Base-by-base conservation (phyloP, 2,113 vertebrate genomes). In the Gasterosteus aculeatus region DNA sequence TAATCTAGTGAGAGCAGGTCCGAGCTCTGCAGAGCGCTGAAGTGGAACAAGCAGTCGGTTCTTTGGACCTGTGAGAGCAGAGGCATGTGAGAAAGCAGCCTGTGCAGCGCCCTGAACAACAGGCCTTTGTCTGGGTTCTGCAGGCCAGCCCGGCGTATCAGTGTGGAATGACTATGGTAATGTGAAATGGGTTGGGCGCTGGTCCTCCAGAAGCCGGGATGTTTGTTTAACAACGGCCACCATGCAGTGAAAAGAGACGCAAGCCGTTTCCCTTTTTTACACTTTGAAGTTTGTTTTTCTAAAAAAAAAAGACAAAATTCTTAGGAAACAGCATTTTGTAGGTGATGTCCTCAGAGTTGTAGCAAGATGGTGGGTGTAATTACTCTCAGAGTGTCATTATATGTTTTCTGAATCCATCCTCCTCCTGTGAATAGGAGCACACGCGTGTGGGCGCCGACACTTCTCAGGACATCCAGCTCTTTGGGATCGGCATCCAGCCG, bases 401-500 rank as follows among this genome's bases (percentile, higher is more conserved):
- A 57, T 38, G 35, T 82, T 81, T 64, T 29, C 19, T 39, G 56
- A 56, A 78, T 81, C 15, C 76, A 49, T 78, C 62, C n/a, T 81
- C 77, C 80, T 56, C 72, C 77, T 91, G 92, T 84, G 79, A 80
- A 41, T 75, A 99, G 98, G 95, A 97, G 85, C 96, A 96, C 84
- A 97, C 96, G 0, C 95, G 93, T 82, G 96, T 99, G 80, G 98
- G 98, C 26, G 97, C 97, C 10, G 95, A 98, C 89, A 98, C 96
- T 0, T 98, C 98, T 83, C 98, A 99, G 93, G 98, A 99, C 89
- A 98, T 99, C 88, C 98, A 99, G 93, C 96, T 99, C 67, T 99
- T 96, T 62, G 98, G 98, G 11, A 99, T 99, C 80, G 98, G 98
- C 39, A 99, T 99, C 87, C 97, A 98, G 78, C 91, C 96, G 4